Percentiles rank a stretch among this genome's conserved stretches.
These are phyloP conservation scores for Eumeta japonica DNA, from an alignment of 1,140 invertebrate species.

Conservation along the genomic window DNA sequence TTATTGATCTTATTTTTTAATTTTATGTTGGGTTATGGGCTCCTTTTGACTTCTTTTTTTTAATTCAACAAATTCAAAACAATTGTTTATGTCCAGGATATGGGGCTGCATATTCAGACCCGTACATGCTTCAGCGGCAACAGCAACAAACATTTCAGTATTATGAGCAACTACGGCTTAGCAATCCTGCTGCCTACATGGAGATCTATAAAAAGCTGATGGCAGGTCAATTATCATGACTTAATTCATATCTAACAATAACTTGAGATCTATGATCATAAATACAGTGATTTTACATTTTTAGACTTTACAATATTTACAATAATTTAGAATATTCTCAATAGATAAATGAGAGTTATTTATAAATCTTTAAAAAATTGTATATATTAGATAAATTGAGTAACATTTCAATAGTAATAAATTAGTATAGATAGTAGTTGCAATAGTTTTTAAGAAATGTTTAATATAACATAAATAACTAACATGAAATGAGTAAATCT, in stretches of 20 bases:
- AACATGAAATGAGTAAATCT: no score
- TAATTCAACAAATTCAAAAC: no score
- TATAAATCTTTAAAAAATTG: no score
- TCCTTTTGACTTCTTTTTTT: no score
- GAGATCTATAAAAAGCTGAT: conserved; percentile 75
- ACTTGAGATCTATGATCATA: no score
- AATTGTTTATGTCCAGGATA: not conserved
- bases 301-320: conserved; percentile 6
- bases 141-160: conserved; percentile 64
- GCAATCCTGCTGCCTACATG: conserved; percentile 74
- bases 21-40: no score
- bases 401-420: no score
- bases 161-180: conserved; percentile 73
- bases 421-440: no score
- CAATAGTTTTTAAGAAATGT: no score
- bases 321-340: not conserved
- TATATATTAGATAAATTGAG: no score
- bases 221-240: conserved; percentile 31
- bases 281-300: conserved; percentile 3
- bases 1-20: no score
- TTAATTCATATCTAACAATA: conserved; percentile 11
- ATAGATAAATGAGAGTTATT: conserved; percentile 53
- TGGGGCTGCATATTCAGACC: not conserved
- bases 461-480: no score
- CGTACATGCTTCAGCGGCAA: conserved; percentile 22